Evolutionary conservation across 2,888 invertebrate genomes (phyloP).

Genomic region (Patella pellucida): DNA sequence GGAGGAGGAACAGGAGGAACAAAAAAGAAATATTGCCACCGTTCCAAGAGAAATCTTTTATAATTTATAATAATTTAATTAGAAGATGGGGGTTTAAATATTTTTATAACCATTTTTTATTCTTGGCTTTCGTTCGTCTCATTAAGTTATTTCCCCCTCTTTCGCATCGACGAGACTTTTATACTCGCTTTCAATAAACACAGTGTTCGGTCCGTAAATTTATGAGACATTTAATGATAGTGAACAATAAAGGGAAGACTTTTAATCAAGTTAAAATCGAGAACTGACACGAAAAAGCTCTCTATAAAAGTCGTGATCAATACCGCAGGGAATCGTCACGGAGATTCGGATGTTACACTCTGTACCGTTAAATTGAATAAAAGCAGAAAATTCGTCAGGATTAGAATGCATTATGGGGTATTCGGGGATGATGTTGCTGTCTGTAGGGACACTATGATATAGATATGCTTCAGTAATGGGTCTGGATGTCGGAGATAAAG

Average conservation of each 20-base stretch:
- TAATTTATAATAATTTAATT: too few relatives aligned
- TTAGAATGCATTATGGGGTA: constrained; percentile 23
- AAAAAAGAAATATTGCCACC: too few relatives aligned
- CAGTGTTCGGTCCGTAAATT: constrained; percentile 17
- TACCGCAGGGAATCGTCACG: constrained; percentile 16
- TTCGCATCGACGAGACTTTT: neutral
- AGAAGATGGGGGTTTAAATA: too few relatives aligned
- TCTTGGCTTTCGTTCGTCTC: neutral
- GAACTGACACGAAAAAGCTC: constrained; percentile 24
- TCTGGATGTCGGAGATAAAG: neutral
- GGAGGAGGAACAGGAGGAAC: too few relatives aligned
- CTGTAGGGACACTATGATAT: constrained; percentile 14
- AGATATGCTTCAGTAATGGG: neutral
- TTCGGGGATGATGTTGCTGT: constrained; percentile 1
- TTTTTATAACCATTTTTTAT: too few relatives aligned
- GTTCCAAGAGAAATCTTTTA: too few relatives aligned
- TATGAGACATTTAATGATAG: constrained; percentile 18
- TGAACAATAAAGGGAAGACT: constrained; percentile 21
- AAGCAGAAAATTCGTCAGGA: constrained; percentile 26
- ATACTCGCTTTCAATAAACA: constrained; percentile 16
- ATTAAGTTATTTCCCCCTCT: constrained; percentile 14
- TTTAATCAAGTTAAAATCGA: constrained; percentile 27
- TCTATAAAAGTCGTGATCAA: constrained; percentile 17
- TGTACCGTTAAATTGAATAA: constrained; percentile 30
- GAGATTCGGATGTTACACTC: constrained; percentile 19